These are phyloP conservation scores for Zaprionus lachaisei DNA, from an alignment of 1,140 invertebrate species.

Conservation along the genomic window DNA sequence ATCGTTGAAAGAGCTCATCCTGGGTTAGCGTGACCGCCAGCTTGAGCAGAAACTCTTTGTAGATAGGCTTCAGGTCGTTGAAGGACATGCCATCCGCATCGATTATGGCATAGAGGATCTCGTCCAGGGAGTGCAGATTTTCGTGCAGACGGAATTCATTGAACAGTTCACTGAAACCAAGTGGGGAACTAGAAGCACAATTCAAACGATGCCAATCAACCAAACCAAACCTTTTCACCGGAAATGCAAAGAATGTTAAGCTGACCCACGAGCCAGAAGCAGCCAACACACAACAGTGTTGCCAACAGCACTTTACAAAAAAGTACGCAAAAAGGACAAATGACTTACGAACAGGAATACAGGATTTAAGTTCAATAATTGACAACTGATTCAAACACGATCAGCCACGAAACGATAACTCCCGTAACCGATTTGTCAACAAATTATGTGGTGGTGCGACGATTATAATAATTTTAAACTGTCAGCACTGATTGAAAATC, in stretches of 20 bases:
- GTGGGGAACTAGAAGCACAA: constrained; percentile 88
- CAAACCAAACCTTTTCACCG: constrained; percentile 76
- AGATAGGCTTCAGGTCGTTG: constrained; percentile 95
- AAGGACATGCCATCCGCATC: constrained; percentile 96
- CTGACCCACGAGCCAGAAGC: constrained; percentile 41
- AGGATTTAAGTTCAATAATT: too few species aligned
- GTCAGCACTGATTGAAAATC: too few species aligned
- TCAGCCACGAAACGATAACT: too few species aligned
- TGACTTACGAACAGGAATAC: too few species aligned
- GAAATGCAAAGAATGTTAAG: constrained; percentile 54
- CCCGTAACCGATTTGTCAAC: too few species aligned
- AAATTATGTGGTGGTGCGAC: too few species aligned
- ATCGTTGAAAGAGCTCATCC: constrained; percentile 94
- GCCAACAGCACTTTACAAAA: too few species aligned
- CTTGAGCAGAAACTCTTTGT: constrained; percentile 95
- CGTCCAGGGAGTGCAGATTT: constrained; percentile 93
- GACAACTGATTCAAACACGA: too few species aligned
- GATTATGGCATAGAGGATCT: constrained; percentile 94
- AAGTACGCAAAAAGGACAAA: too few species aligned
- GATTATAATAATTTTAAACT: too few species aligned
- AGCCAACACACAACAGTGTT: neutral
- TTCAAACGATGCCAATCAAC: constrained; percentile 79
- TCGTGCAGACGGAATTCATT: constrained; percentile 93
- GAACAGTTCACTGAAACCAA: constrained; percentile 93
- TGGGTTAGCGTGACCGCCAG: constrained; percentile 94